Evolutionary conservation across 37 sponge, comb jelly and placozoan genomes (phyloP).

Genomic region (Spongilla lacustris): DNA sequence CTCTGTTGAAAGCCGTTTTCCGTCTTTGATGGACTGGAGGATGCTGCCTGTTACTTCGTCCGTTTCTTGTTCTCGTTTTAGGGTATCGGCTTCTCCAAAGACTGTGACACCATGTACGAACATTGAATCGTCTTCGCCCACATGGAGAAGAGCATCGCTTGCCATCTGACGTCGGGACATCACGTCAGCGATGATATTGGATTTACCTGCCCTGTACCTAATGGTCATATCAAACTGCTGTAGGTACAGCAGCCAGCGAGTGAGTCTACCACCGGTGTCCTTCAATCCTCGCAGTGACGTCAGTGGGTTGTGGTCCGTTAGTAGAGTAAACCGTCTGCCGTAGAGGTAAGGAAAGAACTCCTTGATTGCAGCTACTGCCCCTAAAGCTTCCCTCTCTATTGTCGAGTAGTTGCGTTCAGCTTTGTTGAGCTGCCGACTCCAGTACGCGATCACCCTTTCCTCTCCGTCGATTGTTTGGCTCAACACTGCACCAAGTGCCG

Average conservation of each 20-base stretch:
- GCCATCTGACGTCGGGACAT: constrained; percentile 4
- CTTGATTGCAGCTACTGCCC: constrained; percentile 15
- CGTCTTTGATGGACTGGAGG: not conserved
- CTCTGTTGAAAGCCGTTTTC: not conserved
- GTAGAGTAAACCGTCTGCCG: constrained; percentile 11
- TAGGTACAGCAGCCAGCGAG: constrained; percentile 21
- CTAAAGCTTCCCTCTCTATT: constrained; percentile 38
- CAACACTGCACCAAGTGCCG: constrained; percentile 40
- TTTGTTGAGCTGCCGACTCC: constrained; percentile 30
- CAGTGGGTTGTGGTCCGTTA: constrained; percentile 40
- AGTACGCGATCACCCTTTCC: constrained; percentile 40
- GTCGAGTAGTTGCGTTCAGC: constrained; percentile 43
- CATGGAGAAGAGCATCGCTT: not conserved
- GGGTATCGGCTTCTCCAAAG: not conserved
- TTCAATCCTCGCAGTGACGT: constrained; percentile 16
- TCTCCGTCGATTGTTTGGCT: constrained; percentile 37
- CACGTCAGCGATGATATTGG: constrained; percentile 17
- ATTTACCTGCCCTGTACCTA: constrained; percentile 15
- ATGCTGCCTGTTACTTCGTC: not conserved
- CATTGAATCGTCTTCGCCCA: not conserved
- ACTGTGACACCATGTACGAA: not conserved
- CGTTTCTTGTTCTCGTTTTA: not conserved
- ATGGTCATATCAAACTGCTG: constrained; percentile 18
- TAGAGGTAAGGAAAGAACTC: constrained; percentile 42
- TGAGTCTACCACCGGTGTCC: constrained; percentile 14